Evolutionary conservation across 2,113 vertebrate genomes (phyloP).

Genomic region (Clarias magur): DNA sequence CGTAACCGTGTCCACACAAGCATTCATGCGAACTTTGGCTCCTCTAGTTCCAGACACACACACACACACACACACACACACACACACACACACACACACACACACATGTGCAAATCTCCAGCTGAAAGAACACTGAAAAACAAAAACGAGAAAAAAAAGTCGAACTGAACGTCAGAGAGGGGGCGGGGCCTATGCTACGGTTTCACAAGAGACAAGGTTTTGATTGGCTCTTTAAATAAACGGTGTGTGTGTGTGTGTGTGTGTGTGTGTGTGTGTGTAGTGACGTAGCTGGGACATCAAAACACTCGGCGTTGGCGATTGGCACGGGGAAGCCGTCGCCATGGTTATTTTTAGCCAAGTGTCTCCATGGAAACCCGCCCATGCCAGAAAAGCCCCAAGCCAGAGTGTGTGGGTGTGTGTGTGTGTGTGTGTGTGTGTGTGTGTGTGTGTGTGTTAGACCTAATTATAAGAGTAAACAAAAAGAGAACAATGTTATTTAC

Average conservation of each 20-base stretch:
- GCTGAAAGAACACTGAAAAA: not conserved
- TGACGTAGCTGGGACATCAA: slow-evolving; percentile 42
- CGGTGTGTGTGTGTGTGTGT: slow-evolving; percentile 31
- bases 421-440: slow-evolving; percentile 38
- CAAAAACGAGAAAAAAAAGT: not conserved
- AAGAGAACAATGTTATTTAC: not conserved
- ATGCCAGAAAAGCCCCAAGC: slow-evolving; percentile 38
- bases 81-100: slow-evolving; percentile 22
- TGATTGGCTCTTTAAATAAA: not conserved
- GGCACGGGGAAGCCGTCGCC: slow-evolving; percentile 54
- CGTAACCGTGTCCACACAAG: not conserved
- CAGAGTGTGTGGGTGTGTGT: slow-evolving; percentile 25
- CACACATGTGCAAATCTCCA: not conserved
- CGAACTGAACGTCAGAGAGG: not conserved
- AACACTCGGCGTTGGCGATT: slow-evolving; percentile 42
- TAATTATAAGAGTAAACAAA: not conserved
- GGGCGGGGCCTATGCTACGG: not conserved
- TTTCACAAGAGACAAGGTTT: not conserved
- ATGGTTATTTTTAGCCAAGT: slow-evolving; percentile 55
- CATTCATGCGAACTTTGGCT: slow-evolving; percentile 6
- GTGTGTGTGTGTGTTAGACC: slow-evolving; percentile 43
- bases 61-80: slow-evolving; percentile 5
- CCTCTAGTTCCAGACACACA: slow-evolving; percentile 1
- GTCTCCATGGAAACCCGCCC: slow-evolving; percentile 66
- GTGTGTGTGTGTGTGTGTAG: slow-evolving; percentile 28